A percentile compares a stretch with the other conserved stretches of the same genome.
Evolutionary conservation across 2,888 invertebrate genomes (phyloP).

Genomic region (Ectobius pallidus): DNA sequence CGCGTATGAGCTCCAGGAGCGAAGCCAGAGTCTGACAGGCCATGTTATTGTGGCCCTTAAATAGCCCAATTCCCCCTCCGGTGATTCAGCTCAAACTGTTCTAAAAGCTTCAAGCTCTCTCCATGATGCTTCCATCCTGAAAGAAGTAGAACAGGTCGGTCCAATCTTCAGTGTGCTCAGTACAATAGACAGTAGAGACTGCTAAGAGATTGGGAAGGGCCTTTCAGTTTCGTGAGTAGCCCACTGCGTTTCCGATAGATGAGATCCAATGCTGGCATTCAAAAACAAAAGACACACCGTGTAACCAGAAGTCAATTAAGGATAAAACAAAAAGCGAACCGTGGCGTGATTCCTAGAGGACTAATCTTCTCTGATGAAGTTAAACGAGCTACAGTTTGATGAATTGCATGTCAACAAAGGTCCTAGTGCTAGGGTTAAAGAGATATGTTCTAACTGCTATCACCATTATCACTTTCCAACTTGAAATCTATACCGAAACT

Average conservation of each 20-base stretch:
- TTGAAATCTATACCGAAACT: too few relatives aligned
- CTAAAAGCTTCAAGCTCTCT: background rate
- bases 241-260: background rate
- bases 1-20: background rate
- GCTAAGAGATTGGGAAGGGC: background rate
- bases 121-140: background rate
- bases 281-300: background rate
- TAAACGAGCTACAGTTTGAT: too few relatives aligned
- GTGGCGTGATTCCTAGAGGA: background rate
- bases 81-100: conserved; percentile 5
- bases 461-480: too few relatives aligned
- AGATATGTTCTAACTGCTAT: too few relatives aligned
- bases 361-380: background rate
- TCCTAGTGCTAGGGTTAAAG: too few relatives aligned
- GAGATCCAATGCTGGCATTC: background rate
- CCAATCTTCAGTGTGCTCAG: conserved; percentile 11
- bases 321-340: conserved; percentile 34
- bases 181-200: background rate
- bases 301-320: conserved; percentile 31
- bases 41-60: background rate
- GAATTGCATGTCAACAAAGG: too few relatives aligned
- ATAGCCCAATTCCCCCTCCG: background rate
- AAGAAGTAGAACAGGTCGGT: conserved; percentile 1
- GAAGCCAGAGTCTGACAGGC: background rate
- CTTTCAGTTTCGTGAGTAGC: background rate